Percentiles rank a stretch among this genome's conserved stretches.
Evolutionary conservation across 1,140 invertebrate species (phyloP).

Genomic region (Aphaenogaster floridana): DNA sequence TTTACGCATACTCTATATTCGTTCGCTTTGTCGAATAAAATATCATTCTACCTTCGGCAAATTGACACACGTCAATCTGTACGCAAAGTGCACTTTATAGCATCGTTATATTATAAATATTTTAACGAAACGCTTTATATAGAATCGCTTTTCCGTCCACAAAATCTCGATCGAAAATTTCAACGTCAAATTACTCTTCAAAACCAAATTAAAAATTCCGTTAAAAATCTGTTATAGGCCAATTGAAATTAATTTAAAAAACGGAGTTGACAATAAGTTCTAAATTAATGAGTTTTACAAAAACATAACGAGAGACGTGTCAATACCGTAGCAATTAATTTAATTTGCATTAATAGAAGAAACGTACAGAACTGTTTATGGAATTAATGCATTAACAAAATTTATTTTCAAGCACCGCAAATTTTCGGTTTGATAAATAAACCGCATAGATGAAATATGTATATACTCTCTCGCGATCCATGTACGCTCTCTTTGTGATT

Average conservation of each 20-base stretch:
- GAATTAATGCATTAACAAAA: not conserved
- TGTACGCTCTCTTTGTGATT: not conserved
- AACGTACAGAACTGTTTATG: not conserved
- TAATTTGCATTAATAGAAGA: not conserved
- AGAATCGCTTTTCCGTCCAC: not conserved
- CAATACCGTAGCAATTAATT: not conserved
- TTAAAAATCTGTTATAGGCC: not conserved
- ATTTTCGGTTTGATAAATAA: slow-evolving; percentile 22
- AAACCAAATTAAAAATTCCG: slow-evolving; percentile 8
- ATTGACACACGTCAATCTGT: slow-evolving; percentile 14
- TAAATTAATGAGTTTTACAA: not conserved
- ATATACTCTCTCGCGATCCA: not conserved
- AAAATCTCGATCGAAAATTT: not conserved
- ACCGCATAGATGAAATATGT: not conserved
- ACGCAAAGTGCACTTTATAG: not conserved
- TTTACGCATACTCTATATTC: not conserved
- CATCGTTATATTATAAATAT: slow-evolving; percentile 13
- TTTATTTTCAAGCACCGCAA: not conserved
- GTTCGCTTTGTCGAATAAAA: not conserved
- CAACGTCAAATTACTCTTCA: not conserved
- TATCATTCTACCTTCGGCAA: not conserved
- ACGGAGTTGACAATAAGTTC: not conserved
- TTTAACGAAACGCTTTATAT: slow-evolving; percentile 17
- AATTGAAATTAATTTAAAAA: slow-evolving; percentile 11
- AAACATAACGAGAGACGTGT: not conserved